A percentile compares a stretch with the other conserved stretches of the same genome.
Conservation (phyloP, 2,888 invertebrate species). For the Dorcus parallelipipedus region DNA sequence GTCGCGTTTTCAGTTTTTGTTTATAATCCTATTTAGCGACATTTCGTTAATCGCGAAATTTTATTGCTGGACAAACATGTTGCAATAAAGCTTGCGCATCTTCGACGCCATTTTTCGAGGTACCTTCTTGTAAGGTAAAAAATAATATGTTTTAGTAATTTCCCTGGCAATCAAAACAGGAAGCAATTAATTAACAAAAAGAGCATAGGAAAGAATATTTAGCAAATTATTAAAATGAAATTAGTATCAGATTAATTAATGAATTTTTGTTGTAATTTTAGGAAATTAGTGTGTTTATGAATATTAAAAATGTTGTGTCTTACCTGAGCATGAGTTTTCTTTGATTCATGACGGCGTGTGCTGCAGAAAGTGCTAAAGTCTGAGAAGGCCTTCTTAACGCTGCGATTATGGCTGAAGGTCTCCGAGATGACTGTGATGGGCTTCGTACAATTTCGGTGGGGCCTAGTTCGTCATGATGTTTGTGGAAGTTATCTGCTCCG, state of each 20-base stretch:
- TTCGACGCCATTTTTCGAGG: too few relatives aligned
- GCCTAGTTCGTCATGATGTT: too few relatives aligned
- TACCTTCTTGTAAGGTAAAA: too few relatives aligned
- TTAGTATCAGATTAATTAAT: too few relatives aligned
- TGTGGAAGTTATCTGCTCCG: neutral
- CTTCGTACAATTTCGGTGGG: neutral
- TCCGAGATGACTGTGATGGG: constrained; percentile 45
- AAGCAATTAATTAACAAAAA: too few relatives aligned
- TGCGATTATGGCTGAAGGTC: constrained; percentile 63
- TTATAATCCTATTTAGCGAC: too few relatives aligned
- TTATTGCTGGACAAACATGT: too few relatives aligned
- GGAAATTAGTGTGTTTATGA: neutral
- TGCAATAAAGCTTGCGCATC: too few relatives aligned
- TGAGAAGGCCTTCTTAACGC: constrained; percentile 61
- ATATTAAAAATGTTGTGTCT: constrained; percentile 11
- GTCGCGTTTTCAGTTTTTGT: too few relatives aligned
- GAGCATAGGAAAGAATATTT: neutral
- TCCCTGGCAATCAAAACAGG: too few relatives aligned
- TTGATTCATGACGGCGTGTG: constrained; percentile 46
- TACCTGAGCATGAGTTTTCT: constrained; percentile 38
- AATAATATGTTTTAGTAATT: too few relatives aligned
- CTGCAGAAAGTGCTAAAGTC: constrained; percentile 57
- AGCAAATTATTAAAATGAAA: neutral
- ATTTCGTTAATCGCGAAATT: too few relatives aligned
- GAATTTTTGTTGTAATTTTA: neutral